Conservation (phyloP, 2,888 invertebrate species). For the Agrotis clavis region DNA sequence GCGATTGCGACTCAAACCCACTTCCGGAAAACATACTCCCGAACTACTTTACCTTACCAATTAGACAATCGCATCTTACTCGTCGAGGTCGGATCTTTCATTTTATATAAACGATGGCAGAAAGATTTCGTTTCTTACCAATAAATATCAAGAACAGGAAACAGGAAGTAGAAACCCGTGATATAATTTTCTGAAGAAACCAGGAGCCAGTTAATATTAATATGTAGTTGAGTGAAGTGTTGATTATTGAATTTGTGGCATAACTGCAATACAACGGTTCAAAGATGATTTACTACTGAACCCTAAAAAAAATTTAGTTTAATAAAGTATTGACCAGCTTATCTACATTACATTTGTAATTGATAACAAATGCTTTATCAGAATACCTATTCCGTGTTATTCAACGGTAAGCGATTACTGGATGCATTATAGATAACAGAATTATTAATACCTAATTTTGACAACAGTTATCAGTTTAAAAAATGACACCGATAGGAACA, state of each 20-base stretch:
- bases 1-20: too few relatives aligned
- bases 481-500: constrained; percentile 45
- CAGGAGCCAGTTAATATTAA: background rate
- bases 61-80: too few relatives aligned
- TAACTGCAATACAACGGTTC: background rate
- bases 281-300: constrained; percentile 5
- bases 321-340: constrained; percentile 11
- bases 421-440: constrained; percentile 30
- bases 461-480: constrained; percentile 36
- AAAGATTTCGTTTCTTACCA: background rate
- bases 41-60: too few relatives aligned
- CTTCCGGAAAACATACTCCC: too few relatives aligned
- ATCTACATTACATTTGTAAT: constrained; percentile 33
- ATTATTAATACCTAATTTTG: constrained; percentile 12
- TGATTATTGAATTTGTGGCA: background rate
- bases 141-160: background rate
- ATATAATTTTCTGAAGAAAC: background rate
- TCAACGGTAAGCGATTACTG: constrained; percentile 10
- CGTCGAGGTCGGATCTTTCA: too few relatives aligned
- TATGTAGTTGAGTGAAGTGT: background rate
- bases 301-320: background rate
- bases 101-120: background rate
- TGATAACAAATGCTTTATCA: constrained; percentile 30
- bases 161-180: background rate
- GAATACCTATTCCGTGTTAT: background rate